Base-by-base conservation (phyloP, 2,888 invertebrate species). In the Orchesellides sinensis region DNA sequence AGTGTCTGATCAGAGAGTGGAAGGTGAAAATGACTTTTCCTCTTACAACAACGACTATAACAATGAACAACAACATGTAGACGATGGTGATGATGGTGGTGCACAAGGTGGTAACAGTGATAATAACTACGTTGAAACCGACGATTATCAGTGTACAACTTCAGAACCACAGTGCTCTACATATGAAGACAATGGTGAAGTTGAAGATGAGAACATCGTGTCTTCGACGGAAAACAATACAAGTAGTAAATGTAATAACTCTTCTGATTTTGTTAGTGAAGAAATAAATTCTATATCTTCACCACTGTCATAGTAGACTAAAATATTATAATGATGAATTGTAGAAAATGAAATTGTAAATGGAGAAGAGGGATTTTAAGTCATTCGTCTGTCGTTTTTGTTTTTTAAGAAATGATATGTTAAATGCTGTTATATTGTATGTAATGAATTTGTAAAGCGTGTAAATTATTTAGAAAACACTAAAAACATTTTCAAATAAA, bases 211-310 rank as follows among this genome's bases (percentile, higher is more conserved):
- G 45, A 8, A 35, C 56, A 17, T 2, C 47, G 5, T 49, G n/a
- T n/a, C n/a, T n/a, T n/a, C 49, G 65, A 40, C 5, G 52, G n/a
- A n/a, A n/a, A n/a, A 27, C 3, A 47, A 45, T 17, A 29, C 17
- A 5, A 47, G 59, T 45, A 45, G 59, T 61, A 73, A 77, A 47
- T 77, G 77, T 68, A 79, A 66, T 56, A 65, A 63, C 23, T 63
- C 63, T 14, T 79, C 52, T 45, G 45, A 17, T 12, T 32, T 27
- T 32, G 35, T 40, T 63, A 61, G 73, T 61, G 78, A 79, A 63
- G 70, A 79, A 69, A 21, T 78, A 49, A 78, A 68, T 59, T 54
- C 79, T 79, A 79, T 79, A 79, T 52, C 79, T 29, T 70, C 70
- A 8, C 32, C 59, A 14, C 59, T 59, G 5, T 59, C 59, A 59